Base-by-base conservation (phyloP, 2,797 vertebrate genomes). In the Ceryle rudis region DNA sequence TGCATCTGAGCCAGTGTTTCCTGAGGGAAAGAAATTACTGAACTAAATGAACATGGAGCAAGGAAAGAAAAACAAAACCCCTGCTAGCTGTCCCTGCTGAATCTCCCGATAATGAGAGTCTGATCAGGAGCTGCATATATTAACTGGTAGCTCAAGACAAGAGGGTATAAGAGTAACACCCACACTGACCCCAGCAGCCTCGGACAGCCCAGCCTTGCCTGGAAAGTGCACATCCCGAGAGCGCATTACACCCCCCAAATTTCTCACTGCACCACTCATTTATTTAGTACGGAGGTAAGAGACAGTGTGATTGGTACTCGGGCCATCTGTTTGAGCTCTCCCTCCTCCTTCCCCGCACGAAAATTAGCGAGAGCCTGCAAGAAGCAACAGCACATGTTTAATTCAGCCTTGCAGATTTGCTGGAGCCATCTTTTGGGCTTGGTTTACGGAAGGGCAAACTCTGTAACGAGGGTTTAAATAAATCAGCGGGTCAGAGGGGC, bases 291-390 rank as follows among this genome's bases (percentile, higher is more conserved):
- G 58, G 89, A 95, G 86, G 72, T 52, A 92, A 89, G 67, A 92
- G 75, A 80, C 57, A 69, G 41, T 0, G 1, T 80, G 69, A 85
- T 31, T 46, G 60, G 70, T 13, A 7, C 28, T 69, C 23, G 60
- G 86, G 67, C 89, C 95, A 97, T 95, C 92, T 74, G 89, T 79
- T 41, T 79, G 89, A 74, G 73, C 72, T 86, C 75, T 91, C 67
- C 66, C 77, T 84, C 87, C 93, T 95, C 87, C 62, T 61, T 71
- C 39, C 33, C 65, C 9, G 49, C 49, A 69, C 49, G 28, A 74
- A 92, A 96, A 96, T 69, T 81, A 97, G 64, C 14, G 13, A 86
- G 57, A 70, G 51, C 44, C 49, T n/a, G 55, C 47, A 78, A 86
- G 87, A 96, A 93, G 39, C 26, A 37, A 39, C 41, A 35, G 69